phyloP scores from a whole-genome alignment of 2,797 vertebrate species.

The Urosaurus nigricauda region DNA sequence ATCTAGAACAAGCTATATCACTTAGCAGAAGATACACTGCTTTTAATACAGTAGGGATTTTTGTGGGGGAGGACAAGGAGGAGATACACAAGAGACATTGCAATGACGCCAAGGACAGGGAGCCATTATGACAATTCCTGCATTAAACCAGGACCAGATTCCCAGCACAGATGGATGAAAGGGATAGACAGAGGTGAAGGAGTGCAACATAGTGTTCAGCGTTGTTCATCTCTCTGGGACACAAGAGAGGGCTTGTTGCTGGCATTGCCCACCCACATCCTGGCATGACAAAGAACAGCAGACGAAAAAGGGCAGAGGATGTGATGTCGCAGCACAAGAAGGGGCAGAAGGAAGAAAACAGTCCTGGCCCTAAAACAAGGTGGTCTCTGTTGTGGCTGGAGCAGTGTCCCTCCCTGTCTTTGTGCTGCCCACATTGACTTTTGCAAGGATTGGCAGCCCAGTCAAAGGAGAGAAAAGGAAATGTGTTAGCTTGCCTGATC shows the following conservation, averaged over 20 bases:
- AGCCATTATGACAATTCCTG: neutral
- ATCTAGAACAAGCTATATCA: neutral
- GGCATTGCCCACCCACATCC: neutral
- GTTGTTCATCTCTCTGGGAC: neutral
- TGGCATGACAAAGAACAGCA: neutral
- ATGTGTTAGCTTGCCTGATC: neutral
- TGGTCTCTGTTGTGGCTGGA: constrained; percentile 2
- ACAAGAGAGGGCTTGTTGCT: neutral
- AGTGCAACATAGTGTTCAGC: too few relatives aligned
- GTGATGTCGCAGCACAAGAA: neutral
- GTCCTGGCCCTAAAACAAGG: neutral
- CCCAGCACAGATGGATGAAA: neutral
- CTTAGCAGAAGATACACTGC: neutral
- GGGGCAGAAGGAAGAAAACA: too few relatives aligned
- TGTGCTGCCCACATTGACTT: neutral
- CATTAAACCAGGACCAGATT: too few relatives aligned
- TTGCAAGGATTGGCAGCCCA: neutral
- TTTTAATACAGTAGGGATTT: too few relatives aligned
- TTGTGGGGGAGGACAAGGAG: too few relatives aligned
- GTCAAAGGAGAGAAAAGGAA: neutral
- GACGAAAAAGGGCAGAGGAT: constrained; percentile 11
- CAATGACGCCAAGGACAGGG: too few relatives aligned
- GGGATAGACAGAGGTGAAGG: too few relatives aligned
- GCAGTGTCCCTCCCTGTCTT: too few relatives aligned
- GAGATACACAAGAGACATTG: too few relatives aligned